These are phyloP conservation scores for Cepaea nemoralis DNA, from an alignment of 1,140 invertebrate species.

Conservation along the genomic window DNA sequence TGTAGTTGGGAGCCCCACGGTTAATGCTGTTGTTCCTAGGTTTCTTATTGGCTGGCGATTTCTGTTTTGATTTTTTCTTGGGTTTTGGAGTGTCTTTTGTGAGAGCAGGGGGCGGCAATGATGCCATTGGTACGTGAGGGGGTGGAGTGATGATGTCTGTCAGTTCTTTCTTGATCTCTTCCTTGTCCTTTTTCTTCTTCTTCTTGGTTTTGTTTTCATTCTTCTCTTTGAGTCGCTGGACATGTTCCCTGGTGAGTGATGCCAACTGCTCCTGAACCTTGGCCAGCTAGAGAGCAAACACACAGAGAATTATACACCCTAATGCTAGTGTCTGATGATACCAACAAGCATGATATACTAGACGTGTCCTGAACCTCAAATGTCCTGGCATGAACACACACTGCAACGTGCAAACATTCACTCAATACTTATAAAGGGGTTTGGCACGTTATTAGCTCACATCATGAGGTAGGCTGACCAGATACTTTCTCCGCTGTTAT, in stretches of 20 bases:
- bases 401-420: too few relatives aligned
- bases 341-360: too few relatives aligned
- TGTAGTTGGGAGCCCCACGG: conserved; percentile 55
- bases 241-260: conserved; percentile 69
- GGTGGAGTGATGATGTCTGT: conserved; percentile 51
- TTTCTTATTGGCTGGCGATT: conserved; percentile 60
- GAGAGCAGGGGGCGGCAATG: conserved; percentile 54
- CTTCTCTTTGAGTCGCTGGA: conserved; percentile 76
- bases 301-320: background rate
- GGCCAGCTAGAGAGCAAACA: conserved; percentile 57
- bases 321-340: too few relatives aligned
- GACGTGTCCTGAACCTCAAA: too few relatives aligned
- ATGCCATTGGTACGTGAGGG: conserved; percentile 55
- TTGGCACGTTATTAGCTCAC: too few relatives aligned
- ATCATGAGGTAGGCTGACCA: too few relatives aligned
- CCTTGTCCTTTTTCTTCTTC: conserved; percentile 64
- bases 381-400: too few relatives aligned
- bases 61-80: conserved; percentile 64
- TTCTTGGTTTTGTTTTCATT: conserved; percentile 75
- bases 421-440: too few relatives aligned
- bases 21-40: conserved; percentile 49
- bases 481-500: too few relatives aligned
- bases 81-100: conserved; percentile 63
- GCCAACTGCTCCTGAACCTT: conserved; percentile 69
- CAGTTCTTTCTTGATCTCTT: conserved; percentile 61